phyloP scores from a whole-genome alignment of 2,113 vertebrate genomes.

The Rhadina sibilatrix region DNA sequence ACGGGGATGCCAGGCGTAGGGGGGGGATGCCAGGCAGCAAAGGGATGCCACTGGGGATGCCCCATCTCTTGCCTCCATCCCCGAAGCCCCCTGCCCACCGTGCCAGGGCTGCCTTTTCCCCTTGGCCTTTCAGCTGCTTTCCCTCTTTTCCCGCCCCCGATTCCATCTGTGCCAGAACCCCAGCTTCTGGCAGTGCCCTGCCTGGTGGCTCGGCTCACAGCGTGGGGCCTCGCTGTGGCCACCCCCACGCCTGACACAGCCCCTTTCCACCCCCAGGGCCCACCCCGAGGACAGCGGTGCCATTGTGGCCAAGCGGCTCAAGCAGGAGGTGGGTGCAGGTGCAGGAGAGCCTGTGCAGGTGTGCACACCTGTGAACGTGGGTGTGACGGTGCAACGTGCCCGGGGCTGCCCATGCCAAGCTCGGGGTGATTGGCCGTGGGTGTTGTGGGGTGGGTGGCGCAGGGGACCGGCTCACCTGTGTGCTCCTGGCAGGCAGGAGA shows the following conservation, averaged over 20 bases:
- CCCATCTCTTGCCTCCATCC: neutral
- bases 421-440: rapidly evolving
- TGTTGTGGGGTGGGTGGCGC: neutral
- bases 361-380: neutral
- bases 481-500: slow-evolving; percentile 62
- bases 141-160: neutral
- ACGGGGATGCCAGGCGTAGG: neutral
- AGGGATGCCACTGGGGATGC: neutral
- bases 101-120: neutral
- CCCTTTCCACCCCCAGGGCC: slow-evolving; percentile 65
- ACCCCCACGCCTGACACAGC: neutral
- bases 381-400: neutral
- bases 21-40: neutral
- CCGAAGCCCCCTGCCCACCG: rapidly evolving
- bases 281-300: slow-evolving; percentile 74
- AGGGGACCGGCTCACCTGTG: neutral
- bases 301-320: slow-evolving; percentile 80
- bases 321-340: slow-evolving; percentile 82
- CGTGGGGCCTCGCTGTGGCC: neutral
- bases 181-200: neutral
- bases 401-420: neutral
- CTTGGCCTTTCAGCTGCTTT: neutral
- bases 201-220: neutral
- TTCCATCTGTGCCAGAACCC: neutral
- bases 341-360: neutral